Evolutionary conservation across 2,888 invertebrate species (phyloP), one percentile per base, ranked within the genome.

Genomic region (Himalopsyche kuldschensis): DNA sequence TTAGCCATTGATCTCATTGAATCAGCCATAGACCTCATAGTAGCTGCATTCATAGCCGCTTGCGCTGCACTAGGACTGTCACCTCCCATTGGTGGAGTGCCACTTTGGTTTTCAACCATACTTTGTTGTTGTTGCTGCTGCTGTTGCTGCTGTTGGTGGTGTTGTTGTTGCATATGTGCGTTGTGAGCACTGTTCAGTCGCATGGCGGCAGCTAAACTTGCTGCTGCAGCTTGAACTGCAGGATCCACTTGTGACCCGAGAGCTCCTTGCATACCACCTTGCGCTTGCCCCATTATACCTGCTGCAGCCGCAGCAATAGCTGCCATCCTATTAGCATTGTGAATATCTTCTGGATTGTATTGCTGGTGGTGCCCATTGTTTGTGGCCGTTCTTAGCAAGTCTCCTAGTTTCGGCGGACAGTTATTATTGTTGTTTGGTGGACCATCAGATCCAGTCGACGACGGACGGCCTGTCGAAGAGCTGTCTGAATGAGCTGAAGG

Each of bases 401-500:
- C 91, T 87, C 90, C 91, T 84, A 91, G 88, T 88, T 91, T 91
- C 78, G 93, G 93, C 80, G 93, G 93, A 88, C 94, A 94, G 88
- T 94, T 94, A 88, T 93, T 94, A 88, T 93, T 94, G 88, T 95
- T 96, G 84, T 93, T 92, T 86, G 91, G 92, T 82, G 93, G 93
- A 81, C 94, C 93, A 91, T 96, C 96, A 24, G 96, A 96, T 27
- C 95, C 95, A 41, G 96, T 95, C 30, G 96, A 96, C 10, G 96
- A 96, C 5, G 96, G 91, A 82, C 96, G 93, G 80, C 96, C 96
- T 88, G 96, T 96, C 41, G 96, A 96, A 31, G 96, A 96, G 88
- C 96, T 96, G 90, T 97, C 97, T 76, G 96, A 96, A 89, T 96
- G 96, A 27, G 95, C 95, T 55, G 96, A 96, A 1, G 97, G 97